A percentile compares a stretch with the other conserved stretches of the same genome.
Conservation (phyloP, 2,113 vertebrate species). For the Chlorocebus sabaeus region DNA sequence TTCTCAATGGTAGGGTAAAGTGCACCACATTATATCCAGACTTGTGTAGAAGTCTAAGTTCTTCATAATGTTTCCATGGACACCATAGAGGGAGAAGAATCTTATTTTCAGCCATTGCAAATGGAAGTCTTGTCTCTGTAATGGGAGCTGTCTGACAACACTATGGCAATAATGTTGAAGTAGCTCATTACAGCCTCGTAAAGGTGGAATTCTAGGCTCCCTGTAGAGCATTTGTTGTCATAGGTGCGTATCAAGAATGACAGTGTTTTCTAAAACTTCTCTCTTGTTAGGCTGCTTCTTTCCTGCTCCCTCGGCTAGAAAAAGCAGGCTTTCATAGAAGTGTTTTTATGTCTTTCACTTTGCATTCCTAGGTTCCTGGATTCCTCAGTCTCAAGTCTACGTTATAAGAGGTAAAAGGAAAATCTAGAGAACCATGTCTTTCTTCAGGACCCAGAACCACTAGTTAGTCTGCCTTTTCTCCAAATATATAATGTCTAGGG, state of each 20-base stretch:
- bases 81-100: not conserved
- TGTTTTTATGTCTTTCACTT: not conserved
- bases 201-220: not conserved
- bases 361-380: too few relatives aligned
- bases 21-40: not conserved
- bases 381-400: not conserved
- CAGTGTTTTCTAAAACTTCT: not conserved
- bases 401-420: not conserved
- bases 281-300: not conserved
- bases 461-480: not conserved
- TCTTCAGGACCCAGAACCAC: not conserved
- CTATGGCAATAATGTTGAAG: not conserved
- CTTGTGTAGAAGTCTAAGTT: not conserved
- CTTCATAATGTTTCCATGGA: not conserved
- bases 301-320: not conserved
- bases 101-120: not conserved
- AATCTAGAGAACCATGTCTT: not conserved
- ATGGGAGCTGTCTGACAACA: not conserved
- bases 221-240: too few relatives aligned
- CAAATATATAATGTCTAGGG: not conserved
- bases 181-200: not conserved
- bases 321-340: not conserved
- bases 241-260: too few relatives aligned
- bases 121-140: not conserved
- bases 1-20: not conserved